Percentiles rank a stretch among this genome's conserved stretches.
Evolutionary conservation across 1,140 invertebrate species (phyloP).

Genomic region (Pseudomyrmex gracilis): DNA sequence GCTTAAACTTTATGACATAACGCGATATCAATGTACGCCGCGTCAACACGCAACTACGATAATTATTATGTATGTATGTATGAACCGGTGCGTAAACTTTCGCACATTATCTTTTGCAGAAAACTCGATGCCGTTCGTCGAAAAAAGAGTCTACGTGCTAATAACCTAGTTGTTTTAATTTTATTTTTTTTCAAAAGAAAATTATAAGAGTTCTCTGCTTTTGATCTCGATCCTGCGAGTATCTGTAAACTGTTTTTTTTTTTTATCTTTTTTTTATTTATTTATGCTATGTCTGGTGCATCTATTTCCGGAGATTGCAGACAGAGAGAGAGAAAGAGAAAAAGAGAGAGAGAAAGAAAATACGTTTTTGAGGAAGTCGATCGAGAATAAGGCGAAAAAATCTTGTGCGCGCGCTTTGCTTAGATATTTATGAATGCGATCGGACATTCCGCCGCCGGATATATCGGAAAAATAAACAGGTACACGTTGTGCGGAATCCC

Average conservation of each 20-base stretch:
- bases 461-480: constrained; percentile 53
- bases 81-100: background rate
- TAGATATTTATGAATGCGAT: constrained; percentile 59
- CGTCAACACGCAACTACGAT: background rate
- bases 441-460: constrained; percentile 39
- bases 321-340: no score
- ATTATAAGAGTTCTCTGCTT: no score
- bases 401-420: background rate
- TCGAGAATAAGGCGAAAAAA: constrained; percentile 34
- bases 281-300: background rate
- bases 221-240: no score
- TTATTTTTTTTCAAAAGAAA: no score
- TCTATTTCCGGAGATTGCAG: background rate
- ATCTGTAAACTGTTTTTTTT: background rate
- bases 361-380: constrained; percentile 49
- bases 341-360: background rate
- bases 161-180: background rate
- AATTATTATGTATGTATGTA: no score
- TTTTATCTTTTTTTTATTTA: background rate
- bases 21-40: constrained; percentile 47
- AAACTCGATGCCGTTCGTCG: no score
- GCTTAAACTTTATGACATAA: constrained; percentile 59
- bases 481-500: background rate
- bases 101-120: background rate
- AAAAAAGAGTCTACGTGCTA: constrained; percentile 9